A percentile compares a stretch with the other conserved stretches of the same genome.
phyloP scores from a whole-genome alignment of 2,113 vertebrate species.

The Vicugna pacos region DNA sequence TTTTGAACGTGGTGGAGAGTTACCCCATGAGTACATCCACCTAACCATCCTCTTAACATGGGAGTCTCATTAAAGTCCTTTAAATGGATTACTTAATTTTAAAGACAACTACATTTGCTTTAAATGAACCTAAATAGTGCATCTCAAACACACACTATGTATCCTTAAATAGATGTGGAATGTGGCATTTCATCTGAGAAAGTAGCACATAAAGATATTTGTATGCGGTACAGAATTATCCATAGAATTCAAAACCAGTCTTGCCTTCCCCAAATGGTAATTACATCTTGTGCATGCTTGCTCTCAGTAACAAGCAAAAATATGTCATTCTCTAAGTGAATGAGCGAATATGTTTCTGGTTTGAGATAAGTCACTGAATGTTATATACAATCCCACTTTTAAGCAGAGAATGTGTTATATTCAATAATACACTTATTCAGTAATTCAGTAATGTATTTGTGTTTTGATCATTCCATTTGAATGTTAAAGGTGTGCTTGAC shows the following conservation, averaged over 20 bases:
- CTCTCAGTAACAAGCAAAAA: not conserved
- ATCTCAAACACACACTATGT: not conserved
- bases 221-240: not conserved
- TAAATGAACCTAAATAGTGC: not conserved
- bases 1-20: not conserved
- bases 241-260: not conserved
- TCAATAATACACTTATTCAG: not conserved
- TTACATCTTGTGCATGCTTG: not conserved
- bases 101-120: not conserved
- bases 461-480: not conserved
- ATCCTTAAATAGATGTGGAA: not conserved
- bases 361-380: not conserved
- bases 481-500: not conserved
- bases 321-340: not conserved
- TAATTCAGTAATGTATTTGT: not conserved
- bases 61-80: not conserved
- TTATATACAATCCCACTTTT: not conserved
- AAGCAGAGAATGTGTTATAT: not conserved
- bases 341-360: not conserved
- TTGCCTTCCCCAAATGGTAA: not conserved
- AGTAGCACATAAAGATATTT: not conserved
- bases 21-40: not conserved
- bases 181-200: not conserved
- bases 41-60: not conserved
- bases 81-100: not conserved